Evolutionary conservation across 1,140 invertebrate genomes (phyloP), one percentile per base, ranked within the genome.

Genomic region (Cyclina sinensis): DNA sequence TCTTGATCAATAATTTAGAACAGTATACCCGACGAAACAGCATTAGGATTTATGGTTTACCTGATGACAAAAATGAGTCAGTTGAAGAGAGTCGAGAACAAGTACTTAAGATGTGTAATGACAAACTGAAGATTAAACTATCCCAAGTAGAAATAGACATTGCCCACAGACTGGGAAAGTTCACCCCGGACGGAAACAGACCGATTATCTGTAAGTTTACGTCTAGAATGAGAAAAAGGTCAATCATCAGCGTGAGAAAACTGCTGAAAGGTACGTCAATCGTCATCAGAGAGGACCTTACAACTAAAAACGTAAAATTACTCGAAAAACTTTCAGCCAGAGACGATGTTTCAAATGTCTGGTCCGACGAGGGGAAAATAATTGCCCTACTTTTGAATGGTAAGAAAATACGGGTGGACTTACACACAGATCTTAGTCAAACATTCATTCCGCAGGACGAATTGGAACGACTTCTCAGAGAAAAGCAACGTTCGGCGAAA

Each of bases 21-120:
- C 46, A 80, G 48, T 80, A 80, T 37, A 80, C 48, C 30, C 18
- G 78, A 59, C n/a, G 32, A 30, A 80, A 80, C 32, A 80, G 57
- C 30, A 14, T 80, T 2, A 11, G 78, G 7, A 57, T 80, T 5
- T 54, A 54, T 27, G 78, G 46, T 11, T 5, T 80, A 14, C 0
- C 11, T 3, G 78, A 80, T 18, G 51, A 80, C 21, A 2, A 14
- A 37, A 18, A 80, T 14, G 48, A 80, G 35, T 48, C 18, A 0
- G n/a, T 24, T 7, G 27, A 43, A 37, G 9, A 11, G 7, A 59
- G 32, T 5, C 21, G 43, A 0, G n/a, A 57, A 18, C 24, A 59
- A 46, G 51, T 57, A 30, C 21, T 30, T 1, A 27, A 16, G 11
- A 32, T 59, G 48, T 14, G 57, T 2, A 32, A 80, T 35, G n/a